Evolutionary conservation across 1,140 invertebrate genomes (phyloP).

Genomic region (Euborellia annulipes): DNA sequence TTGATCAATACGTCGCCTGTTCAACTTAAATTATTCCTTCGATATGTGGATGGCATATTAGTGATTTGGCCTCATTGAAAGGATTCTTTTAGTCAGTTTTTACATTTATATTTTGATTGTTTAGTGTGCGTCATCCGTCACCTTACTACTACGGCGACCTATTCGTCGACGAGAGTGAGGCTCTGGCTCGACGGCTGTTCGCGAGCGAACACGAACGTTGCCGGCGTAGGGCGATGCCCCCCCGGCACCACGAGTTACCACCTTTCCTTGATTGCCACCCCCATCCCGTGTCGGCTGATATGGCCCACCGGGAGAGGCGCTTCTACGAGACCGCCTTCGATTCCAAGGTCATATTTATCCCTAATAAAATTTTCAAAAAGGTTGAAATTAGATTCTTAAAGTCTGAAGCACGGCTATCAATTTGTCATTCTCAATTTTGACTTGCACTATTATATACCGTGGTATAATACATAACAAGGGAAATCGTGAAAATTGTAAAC

Average conservation of each 20-base stretch:
- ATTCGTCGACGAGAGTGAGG: constrained; percentile 30
- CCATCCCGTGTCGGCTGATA: constrained; percentile 33
- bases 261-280: not conserved
- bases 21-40: no score
- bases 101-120: no score
- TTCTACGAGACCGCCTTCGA: constrained; percentile 81
- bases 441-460: not conserved
- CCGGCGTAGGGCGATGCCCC: constrained; percentile 22
- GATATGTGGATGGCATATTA: no score
- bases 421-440: not conserved
- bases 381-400: no score
- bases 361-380: no score
- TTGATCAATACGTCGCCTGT: no score
- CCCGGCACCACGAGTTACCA: constrained; percentile 5
- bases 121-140: constrained; percentile 41
- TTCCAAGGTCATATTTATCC: constrained; percentile 68
- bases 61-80: no score
- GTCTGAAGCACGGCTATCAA: constrained; percentile 57
- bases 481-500: not conserved
- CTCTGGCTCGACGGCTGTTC: constrained; percentile 19
- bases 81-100: no score
- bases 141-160: constrained; percentile 64
- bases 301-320: constrained; percentile 49
- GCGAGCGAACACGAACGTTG: constrained; percentile 27
- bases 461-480: no score